Conservation (phyloP, 2,797 vertebrate species). For the Denticeps clupeoides region DNA sequence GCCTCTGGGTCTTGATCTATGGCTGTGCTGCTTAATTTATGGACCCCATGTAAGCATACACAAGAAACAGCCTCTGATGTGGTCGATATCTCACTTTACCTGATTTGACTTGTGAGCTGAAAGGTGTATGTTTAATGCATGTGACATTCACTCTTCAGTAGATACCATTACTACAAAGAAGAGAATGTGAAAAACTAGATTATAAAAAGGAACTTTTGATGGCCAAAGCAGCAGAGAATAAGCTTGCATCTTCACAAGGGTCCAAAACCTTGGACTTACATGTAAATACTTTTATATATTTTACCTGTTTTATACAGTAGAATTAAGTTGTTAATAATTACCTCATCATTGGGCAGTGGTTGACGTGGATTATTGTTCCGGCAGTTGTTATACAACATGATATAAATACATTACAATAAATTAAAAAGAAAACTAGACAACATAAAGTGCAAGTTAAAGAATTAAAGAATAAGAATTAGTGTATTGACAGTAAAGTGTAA, state of each 20-base stretch:
- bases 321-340: no score
- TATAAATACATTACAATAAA: no score
- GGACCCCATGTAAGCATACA: background rate
- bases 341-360: no score
- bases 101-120: conserved; percentile 5
- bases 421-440: no score
- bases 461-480: no score
- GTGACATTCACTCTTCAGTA: conserved; percentile 5
- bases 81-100: conserved; percentile 8
- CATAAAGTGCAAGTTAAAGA: no score
- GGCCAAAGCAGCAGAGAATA: conserved; percentile 10
- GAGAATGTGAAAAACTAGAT: conserved; percentile 5
- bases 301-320: no score
- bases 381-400: no score
- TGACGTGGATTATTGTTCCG: no score
- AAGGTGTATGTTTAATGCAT: conserved; percentile 9
- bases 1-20: background rate
- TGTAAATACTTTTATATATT: no score
- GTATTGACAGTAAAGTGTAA: no score
- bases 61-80: background rate
- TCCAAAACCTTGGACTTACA: background rate
- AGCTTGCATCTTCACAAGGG: conserved; percentile 2
- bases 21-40: background rate
- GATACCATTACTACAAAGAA: background rate
- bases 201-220: conserved; percentile 8